Evolutionary conservation across 2,888 invertebrate genomes (phyloP).

Genomic region (Protophormia terraenovae): DNA sequence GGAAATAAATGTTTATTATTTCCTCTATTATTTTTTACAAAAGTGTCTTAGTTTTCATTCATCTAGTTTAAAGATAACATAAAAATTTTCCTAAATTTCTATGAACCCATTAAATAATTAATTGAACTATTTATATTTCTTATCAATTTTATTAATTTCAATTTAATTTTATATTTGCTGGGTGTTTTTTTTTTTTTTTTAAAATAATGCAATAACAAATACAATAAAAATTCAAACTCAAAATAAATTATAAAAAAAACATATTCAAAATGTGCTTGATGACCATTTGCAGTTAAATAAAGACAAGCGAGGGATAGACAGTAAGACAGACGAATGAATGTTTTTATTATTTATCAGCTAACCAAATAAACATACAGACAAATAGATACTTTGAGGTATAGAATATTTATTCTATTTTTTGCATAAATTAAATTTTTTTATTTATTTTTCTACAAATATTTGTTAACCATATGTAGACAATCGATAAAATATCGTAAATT

Average conservation of each 20-base stretch:
- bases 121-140: background rate
- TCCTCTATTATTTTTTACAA: no score
- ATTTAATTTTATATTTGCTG: background rate
- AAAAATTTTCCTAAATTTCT: no score
- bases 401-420: constrained; percentile 31
- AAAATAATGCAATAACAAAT: constrained; percentile 22
- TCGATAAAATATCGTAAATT: background rate
- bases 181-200: background rate
- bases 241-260: background rate
- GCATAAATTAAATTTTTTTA: constrained; percentile 6
- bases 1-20: no score
- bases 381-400: background rate
- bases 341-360: constrained; percentile 10
- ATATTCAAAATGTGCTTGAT: background rate
- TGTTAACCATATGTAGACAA: background rate
- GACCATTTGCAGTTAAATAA: constrained; percentile 22
- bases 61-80: no score
- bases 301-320: background rate
- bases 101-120: no score
- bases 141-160: no score
- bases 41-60: no score
- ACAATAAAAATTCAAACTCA: background rate
- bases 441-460: background rate
- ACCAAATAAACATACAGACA: background rate
- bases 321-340: background rate